These are phyloP conservation scores for Apostichopus leukothele DNA, from an alignment of 53 echinoderm and acorn worm genomes.

Conservation along the genomic window DNA sequence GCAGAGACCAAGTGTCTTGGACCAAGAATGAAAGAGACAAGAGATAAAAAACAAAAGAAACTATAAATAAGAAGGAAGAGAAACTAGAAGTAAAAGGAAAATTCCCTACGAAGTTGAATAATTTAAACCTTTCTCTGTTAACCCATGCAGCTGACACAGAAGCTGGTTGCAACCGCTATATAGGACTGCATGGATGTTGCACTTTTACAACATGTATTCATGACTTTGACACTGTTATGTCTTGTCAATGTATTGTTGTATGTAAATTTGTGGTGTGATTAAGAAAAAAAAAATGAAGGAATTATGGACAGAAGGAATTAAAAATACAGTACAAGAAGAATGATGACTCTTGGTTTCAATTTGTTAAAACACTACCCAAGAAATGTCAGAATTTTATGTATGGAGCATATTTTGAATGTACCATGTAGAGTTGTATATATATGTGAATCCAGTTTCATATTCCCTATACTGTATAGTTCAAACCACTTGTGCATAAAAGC, in stretches of 20 bases:
- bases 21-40: background rate
- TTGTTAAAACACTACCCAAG: too few species aligned
- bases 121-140: slow-evolving; percentile 15
- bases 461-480: too few species aligned
- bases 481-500: too few species aligned
- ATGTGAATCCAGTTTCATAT: too few species aligned
- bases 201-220: slow-evolving; percentile 11
- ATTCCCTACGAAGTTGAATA: background rate
- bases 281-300: background rate
- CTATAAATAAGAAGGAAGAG: background rate
- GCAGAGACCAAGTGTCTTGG: too few species aligned
- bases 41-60: background rate
- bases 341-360: too few species aligned
- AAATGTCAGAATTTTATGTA: too few species aligned
- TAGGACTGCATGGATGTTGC: background rate
- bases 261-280: background rate
- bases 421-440: too few species aligned
- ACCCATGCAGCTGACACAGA: slow-evolving; percentile 26
- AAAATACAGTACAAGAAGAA: too few species aligned
- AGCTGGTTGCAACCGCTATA: background rate
- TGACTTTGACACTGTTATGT: slow-evolving; percentile 26
- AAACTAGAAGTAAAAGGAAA: background rate
- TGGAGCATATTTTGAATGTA: too few species aligned
- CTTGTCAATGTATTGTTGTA: background rate
- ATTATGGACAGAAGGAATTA: background rate